Base-by-base conservation (phyloP, 2,797 vertebrate genomes). In the Cheirogaleus major region DNA sequence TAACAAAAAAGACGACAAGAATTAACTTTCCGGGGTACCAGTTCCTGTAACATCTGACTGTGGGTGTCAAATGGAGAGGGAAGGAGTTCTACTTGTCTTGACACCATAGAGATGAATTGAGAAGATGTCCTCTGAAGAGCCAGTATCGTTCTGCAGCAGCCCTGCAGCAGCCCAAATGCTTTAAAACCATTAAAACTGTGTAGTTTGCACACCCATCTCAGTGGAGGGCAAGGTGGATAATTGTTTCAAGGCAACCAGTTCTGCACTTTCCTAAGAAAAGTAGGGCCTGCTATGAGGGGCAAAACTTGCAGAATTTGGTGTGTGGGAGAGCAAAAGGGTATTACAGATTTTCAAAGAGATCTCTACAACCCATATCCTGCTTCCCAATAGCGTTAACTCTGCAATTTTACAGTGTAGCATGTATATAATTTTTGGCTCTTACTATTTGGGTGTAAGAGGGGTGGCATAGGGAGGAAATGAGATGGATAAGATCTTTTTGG, bases 1-100 rank as follows among this genome's bases (percentile, higher is more conserved):
- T 92, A 99, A 99, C 98, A 99, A 99, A 97, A 97, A 99, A 90
- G 99, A 99, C 7, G 99, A 99, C 67, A 99, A 99, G 97, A 99
- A 99, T 98, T 99, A 99, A 98, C 57, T 89, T 67, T 95, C 65
- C 41, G 95, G 91, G 45, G 89, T 90, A 76, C 38, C 81, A 91
- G 90, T 88, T 96, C 96, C 96, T 96, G 97, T 97, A 85, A 93
- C 96, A 93, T 97, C 95, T 93, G 97, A 98, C 97, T 97, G 97
- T 96, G 97, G 97, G 98, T 98, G 97, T 98, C 97, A 96, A 69
- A 95, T 95, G 95, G 73, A 96, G 88, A 93, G 93, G 92, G 84
- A 95, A 81, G 93, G 95, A 93, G 96, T 95, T 97, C 95, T 97
- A 92, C 98, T 93, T 92, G 93, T 96, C 67, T 67, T 35, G 95